Evolutionary conservation across 2,113 vertebrate genomes (phyloP).

Genomic region (Picathartes gymnocephalus): DNA sequence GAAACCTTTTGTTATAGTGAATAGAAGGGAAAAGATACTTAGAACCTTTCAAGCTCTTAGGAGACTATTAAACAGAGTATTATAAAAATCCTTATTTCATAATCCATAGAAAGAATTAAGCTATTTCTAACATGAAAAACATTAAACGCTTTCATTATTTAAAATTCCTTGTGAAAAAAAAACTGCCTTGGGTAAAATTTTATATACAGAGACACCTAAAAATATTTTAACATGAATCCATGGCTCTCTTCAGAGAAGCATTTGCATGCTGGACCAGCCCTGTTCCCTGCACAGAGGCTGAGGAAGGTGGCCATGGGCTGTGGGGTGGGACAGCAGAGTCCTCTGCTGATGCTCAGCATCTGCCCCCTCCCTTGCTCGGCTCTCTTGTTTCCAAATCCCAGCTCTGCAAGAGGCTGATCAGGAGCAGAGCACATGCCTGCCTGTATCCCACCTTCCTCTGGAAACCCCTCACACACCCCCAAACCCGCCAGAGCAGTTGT

Average conservation of each 20-base stretch:
- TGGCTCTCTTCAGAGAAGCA: neutral
- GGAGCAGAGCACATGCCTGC: neutral
- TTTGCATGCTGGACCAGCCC: neutral
- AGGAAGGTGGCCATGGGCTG: neutral
- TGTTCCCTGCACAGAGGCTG: neutral
- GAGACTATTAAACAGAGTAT: neutral
- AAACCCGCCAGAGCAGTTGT: neutral
- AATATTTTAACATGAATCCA: neutral
- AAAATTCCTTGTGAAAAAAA: neutral
- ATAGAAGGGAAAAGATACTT: neutral
- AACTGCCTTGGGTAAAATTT: neutral
- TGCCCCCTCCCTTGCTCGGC: neutral
- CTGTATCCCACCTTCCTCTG: neutral
- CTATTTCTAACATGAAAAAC: neutral
- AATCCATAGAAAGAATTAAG: neutral
- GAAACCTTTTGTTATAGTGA: neutral
- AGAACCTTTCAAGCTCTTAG: neutral
- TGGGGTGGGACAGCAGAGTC: neutral
- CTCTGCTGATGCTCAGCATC: neutral
- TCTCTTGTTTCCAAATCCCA: neutral
- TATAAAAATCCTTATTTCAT: neutral
- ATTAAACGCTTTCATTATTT: neutral
- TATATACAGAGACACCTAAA: neutral
- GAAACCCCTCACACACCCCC: accelerated
- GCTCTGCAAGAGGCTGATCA: neutral